Evolutionary conservation across 2,888 invertebrate genomes (phyloP), one percentile per base, ranked within the genome.

Genomic region (Oxytorus armatus): DNA sequence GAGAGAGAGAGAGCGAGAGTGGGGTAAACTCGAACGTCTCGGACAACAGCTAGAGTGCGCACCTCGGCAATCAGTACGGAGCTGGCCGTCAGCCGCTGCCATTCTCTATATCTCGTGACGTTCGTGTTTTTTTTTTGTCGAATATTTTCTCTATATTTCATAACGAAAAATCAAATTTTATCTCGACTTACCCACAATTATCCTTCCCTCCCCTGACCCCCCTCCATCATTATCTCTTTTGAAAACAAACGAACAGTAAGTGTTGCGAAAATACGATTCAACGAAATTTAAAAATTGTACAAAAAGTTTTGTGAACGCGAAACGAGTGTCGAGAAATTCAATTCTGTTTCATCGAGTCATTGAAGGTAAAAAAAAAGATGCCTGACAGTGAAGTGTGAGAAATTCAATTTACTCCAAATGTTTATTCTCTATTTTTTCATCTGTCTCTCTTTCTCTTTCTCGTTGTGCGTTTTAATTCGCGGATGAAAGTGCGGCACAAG

Each of bases 71-170:
- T 87, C 86, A 88, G 88, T 88, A 85, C 82, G 81, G 84, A 88
- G 86, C 84, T 86, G 85, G 85, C 88, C 83, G 84, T 85, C 87
- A 85, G 87, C 79, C 85, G 86, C 84, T 77, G 77, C 78, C 81
- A 80, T 70, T 80, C 83, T 63, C 36, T 73, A 33, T 16, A 25
- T 77, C 57, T 74, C 57, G 25, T 72, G 39, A 49, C 42, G 42
- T 70, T 18, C 21, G 3, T 47, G 23, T 14, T 11, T 55, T 39
- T 10, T 47, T 16, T 14, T 11, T 55, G 29, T 10, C 29, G 23
- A 21, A 42, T 42, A 61, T 18, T 21, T 42, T 8, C 10, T 33
- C 69, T 42, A 66, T 36, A 44, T 55, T 65, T 51, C 11, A 25
- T 25, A 8, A 55, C 47, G 18, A 63, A 42, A 11, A 3, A 74